These are phyloP conservation scores for Drosophila monieri DNA, from an alignment of 2,888 invertebrate genomes.

Conservation along the genomic window DNA sequence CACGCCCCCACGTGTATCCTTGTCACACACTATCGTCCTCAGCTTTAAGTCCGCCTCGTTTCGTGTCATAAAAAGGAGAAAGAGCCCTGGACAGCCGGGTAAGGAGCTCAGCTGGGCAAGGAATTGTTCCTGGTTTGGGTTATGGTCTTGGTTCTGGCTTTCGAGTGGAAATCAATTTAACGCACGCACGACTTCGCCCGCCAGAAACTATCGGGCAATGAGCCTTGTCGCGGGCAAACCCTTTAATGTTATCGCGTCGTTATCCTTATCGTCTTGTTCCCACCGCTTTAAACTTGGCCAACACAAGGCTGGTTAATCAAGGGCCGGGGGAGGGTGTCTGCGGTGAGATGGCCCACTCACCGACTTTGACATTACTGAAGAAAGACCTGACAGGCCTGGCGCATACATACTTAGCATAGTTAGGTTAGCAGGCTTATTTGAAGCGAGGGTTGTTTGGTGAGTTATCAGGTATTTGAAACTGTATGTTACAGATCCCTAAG, in stretches of 20 bases:
- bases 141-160: slow-evolving; percentile 8
- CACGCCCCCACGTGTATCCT: slow-evolving; percentile 10
- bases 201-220: slow-evolving; percentile 68
- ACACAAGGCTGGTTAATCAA: slow-evolving; percentile 20
- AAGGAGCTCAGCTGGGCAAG: slow-evolving; percentile 5
- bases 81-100: slow-evolving; percentile 39
- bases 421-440: slow-evolving; percentile 48
- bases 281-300: slow-evolving; percentile 69
- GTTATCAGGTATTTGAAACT: slow-evolving; percentile 4
- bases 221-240: slow-evolving; percentile 42
- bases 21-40: slow-evolving; percentile 7
- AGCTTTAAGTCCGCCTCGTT: slow-evolving; percentile 54
- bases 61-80: slow-evolving; percentile 43
- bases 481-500: not conserved
- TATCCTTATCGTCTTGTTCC: slow-evolving; percentile 26
- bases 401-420: slow-evolving; percentile 53
- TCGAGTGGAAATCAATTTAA: slow-evolving; percentile 61
- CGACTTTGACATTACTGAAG: slow-evolving; percentile 64
- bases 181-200: slow-evolving; percentile 69
- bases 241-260: slow-evolving; percentile 28
- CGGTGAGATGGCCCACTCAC: not conserved
- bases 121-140: slow-evolving; percentile 17
- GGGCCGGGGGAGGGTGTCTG: not conserved
- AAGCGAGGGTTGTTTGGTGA: slow-evolving; percentile 39
- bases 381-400: slow-evolving; percentile 42